Evolutionary conservation across 2,797 vertebrate species (phyloP).

Genomic region (Erethizon dorsatum): DNA sequence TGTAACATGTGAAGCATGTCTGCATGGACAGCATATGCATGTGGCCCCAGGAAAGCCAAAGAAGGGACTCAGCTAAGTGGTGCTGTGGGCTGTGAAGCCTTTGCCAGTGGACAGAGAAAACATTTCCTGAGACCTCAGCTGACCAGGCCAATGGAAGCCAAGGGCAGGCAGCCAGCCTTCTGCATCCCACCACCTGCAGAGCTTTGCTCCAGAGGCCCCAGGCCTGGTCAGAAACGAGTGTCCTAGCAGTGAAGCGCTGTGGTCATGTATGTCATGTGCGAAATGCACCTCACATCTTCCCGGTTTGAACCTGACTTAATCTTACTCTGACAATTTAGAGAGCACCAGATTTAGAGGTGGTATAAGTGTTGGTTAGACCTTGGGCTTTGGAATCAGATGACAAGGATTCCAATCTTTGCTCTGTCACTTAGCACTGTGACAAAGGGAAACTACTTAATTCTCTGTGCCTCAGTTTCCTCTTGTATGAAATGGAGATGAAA

Average conservation of each 20-base stretch:
- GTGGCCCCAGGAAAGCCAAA: no score
- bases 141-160: background rate
- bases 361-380: accelerated
- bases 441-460: background rate
- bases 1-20: background rate
- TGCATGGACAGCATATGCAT: accelerated
- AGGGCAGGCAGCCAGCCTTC: background rate
- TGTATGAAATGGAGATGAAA: background rate
- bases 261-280: background rate
- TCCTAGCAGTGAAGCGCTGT: background rate
- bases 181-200: no score
- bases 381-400: background rate
- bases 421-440: background rate
- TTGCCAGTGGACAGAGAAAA: background rate
- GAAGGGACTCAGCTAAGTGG: background rate
- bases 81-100: background rate
- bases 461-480: background rate
- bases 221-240: background rate
- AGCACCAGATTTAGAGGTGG: background rate
- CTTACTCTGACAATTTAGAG: background rate
- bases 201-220: background rate
- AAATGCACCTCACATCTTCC: background rate
- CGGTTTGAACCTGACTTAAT: background rate
- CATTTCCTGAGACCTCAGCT: background rate
- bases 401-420: background rate